phyloP scores from a whole-genome alignment of 2,888 invertebrate genomes.

The Teleiodes luculella region DNA sequence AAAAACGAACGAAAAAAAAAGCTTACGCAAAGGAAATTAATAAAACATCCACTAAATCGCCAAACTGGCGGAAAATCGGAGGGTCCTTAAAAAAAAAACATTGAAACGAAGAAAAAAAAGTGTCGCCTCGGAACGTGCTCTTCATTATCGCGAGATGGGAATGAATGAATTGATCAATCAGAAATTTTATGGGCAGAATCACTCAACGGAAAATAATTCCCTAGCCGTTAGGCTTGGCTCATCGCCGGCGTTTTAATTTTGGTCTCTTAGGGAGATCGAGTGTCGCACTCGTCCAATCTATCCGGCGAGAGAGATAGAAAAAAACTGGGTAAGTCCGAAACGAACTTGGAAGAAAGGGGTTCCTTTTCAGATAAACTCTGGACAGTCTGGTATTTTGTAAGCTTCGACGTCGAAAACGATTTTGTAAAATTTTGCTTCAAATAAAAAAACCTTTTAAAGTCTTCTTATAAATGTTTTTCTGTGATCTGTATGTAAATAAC shows the following conservation, averaged over 20 bases:
- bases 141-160: slow-evolving; percentile 71
- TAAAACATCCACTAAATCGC: slow-evolving; percentile 72
- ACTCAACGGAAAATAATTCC: slow-evolving; percentile 78
- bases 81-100: slow-evolving; percentile 29
- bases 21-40: slow-evolving; percentile 51
- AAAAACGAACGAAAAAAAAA: slow-evolving; percentile 32
- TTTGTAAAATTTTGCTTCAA: too few relatives aligned
- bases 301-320: slow-evolving; percentile 69
- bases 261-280: slow-evolving; percentile 76
- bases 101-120: slow-evolving; percentile 42
- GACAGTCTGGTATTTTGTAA: too few relatives aligned
- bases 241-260: slow-evolving; percentile 77
- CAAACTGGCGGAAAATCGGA: slow-evolving; percentile 71
- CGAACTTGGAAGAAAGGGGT: too few relatives aligned
- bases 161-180: slow-evolving; percentile 79
- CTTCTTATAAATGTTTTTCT: too few relatives aligned
- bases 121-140: slow-evolving; percentile 66
- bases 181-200: slow-evolving; percentile 77
- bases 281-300: slow-evolving; percentile 79
- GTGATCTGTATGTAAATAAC: too few relatives aligned
- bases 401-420: too few relatives aligned
- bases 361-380: too few relatives aligned
- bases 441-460: too few relatives aligned
- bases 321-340: too few relatives aligned
- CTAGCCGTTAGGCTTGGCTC: slow-evolving; percentile 70